phyloP scores from a whole-genome alignment of 2,113 vertebrate genomes.

The Sturnus vulgaris region DNA sequence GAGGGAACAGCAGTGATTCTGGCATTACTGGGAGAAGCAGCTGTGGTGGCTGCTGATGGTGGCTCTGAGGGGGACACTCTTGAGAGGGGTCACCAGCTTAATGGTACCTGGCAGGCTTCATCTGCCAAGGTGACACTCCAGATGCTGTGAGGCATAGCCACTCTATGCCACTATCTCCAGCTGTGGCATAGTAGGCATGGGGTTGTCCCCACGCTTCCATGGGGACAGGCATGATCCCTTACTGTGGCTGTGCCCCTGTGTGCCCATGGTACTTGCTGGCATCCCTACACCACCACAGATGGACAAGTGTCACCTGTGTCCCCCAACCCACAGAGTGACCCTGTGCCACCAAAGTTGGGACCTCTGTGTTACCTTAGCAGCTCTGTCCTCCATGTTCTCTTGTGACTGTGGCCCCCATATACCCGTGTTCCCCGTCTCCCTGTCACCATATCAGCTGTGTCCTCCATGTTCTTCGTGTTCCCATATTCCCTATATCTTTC shows the following conservation, averaged over 20 bases:
- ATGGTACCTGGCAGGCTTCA: neutral
- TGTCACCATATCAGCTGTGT: neutral
- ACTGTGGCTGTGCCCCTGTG: rapidly evolving
- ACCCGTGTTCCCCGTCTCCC: neutral
- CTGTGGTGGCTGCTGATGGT: constrained; percentile 7
- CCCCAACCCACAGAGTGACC: neutral
- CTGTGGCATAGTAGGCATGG: neutral
- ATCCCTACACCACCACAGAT: neutral
- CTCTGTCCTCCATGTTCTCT: neutral
- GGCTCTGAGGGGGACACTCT: constrained; percentile 65
- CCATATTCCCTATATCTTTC: neutral
- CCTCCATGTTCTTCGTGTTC: neutral
- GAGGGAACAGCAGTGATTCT: neutral
- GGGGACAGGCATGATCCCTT: neutral
- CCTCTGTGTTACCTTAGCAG: neutral
- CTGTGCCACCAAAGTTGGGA: neutral
- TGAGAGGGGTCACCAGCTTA: neutral
- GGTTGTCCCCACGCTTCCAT: neutral
- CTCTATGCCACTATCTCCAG: neutral
- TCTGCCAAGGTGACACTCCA: neutral
- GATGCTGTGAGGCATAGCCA: neutral
- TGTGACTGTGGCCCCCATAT: neutral
- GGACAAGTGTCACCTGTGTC: neutral
- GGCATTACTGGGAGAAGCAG: neutral
- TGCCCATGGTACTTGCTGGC: neutral